Base-by-base conservation (phyloP, 2,797 vertebrate genomes). In the Sebastes elongatus region DNA sequence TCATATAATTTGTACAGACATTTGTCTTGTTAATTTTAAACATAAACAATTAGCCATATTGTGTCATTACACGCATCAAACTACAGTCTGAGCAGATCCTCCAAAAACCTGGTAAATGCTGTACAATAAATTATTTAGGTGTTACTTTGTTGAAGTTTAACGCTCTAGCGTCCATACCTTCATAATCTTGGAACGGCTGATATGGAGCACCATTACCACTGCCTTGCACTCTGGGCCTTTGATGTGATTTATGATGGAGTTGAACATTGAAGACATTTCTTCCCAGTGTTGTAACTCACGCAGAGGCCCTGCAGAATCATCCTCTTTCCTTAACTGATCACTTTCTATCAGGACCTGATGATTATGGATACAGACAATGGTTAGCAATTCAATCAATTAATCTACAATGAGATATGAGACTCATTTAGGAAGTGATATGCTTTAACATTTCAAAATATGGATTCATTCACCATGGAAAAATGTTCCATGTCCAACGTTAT, bases 251-350 rank as follows among this genome's bases (percentile, higher is more conserved):
- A 97, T 95, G 78, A 97, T 96, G 52, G 94, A 97, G 91, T 90
- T 96, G 87, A 97, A 94, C 82, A 94, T 95, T 76, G 95, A 93
- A 70, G 94, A 96, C 82, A 88, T 95, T 27, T 82, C 93, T 85
- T 96, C 97, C 97, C 97, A 97, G 64, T 97, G 90, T 56, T 96
- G 91, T 66, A 97, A 27, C 89, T 97, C 97, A 23, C 92, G 93
- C 70, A 97, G 87, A 1, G 96, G 96, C 28, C 96, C 96, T 9
- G 93, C 95, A 65, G 94, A 87, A 79, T 94, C 94, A 74, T 90
- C 90, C 88, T 90, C 94, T 88, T 93, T 96, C 80, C 93, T 96
- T 82, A 96, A 82, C 65, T 95, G 95, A 73, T 96, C 93, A 88
- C 92, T 96, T 78, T 96, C 95, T 77, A 91, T 87, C 57, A 97